Percentiles rank a stretch among this genome's conserved stretches.
Conservation (phyloP, 2,113 vertebrate genomes). For the Eptesicus fuscus region DNA sequence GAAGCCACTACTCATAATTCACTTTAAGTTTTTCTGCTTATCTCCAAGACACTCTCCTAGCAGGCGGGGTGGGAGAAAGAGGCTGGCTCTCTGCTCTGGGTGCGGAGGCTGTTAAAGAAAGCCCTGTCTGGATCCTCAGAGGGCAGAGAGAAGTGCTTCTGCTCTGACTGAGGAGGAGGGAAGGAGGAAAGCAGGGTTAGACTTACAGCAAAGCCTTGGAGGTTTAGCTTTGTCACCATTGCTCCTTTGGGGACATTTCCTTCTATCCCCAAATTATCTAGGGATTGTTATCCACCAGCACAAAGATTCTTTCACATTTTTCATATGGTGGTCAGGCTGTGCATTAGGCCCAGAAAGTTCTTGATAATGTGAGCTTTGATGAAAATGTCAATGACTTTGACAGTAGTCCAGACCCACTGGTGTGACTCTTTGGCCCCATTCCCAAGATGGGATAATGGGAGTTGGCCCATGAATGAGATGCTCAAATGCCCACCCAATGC, state of each 20-base stretch:
- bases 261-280: neutral
- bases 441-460: neutral
- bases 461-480: neutral
- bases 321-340: neutral
- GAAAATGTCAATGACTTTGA: neutral
- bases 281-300: neutral
- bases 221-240: neutral
- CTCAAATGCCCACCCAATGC: neutral
- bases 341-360: neutral
- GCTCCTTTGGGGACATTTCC: neutral
- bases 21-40: neutral
- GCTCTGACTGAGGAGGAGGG: too few species aligned
- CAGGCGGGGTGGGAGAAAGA: neutral
- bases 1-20: neutral
- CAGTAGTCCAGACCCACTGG: fast-evolving
- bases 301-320: neutral
- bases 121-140: neutral
- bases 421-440: neutral
- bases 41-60: neutral
- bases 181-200: neutral
- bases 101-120: neutral
- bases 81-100: neutral
- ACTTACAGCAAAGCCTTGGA: neutral
- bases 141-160: neutral
- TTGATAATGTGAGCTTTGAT: neutral